A percentile compares a stretch with the other conserved stretches of the same genome.
These are phyloP conservation scores for Drosophila limbata DNA, from an alignment of 2,888 invertebrate species.

Conservation along the genomic window DNA sequence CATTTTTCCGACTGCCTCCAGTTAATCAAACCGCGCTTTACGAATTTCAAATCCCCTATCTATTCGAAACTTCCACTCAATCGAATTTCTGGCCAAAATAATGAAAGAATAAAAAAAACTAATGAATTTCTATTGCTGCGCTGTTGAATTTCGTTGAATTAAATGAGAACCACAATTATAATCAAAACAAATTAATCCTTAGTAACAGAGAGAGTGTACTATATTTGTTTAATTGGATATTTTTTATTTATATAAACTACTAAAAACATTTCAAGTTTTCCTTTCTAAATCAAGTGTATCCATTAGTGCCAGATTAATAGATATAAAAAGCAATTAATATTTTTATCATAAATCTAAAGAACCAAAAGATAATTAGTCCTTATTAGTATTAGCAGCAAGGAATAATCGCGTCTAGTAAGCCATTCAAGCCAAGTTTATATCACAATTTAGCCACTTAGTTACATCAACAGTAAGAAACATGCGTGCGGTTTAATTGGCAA, in stretches of 20 bases:
- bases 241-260: no score
- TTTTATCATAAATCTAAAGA: not conserved
- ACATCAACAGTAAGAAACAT: constrained; percentile 1
- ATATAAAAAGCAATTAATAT: not conserved
- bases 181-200: not conserved
- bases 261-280: no score
- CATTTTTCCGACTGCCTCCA: constrained; percentile 45
- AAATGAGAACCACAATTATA: constrained; percentile 43
- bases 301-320: no score
- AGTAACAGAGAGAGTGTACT: no score
- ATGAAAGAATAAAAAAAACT: constrained; percentile 12
- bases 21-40: constrained; percentile 58
- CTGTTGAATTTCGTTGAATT: constrained; percentile 36
- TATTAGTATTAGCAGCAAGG: not conserved
- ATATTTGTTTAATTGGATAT: not conserved
- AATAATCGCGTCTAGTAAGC: not conserved
- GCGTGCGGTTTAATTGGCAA: constrained; percentile 31
- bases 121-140: constrained; percentile 40
- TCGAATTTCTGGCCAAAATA: constrained; percentile 21
- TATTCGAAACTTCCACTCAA: not conserved
- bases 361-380: not conserved
- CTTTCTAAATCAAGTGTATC: no score
- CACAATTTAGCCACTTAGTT: not conserved
- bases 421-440: not conserved
- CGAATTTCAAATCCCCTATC: constrained; percentile 38